Evolutionary conservation across 2,797 vertebrate species (phyloP).

Genomic region (Scolopax rusticola): DNA sequence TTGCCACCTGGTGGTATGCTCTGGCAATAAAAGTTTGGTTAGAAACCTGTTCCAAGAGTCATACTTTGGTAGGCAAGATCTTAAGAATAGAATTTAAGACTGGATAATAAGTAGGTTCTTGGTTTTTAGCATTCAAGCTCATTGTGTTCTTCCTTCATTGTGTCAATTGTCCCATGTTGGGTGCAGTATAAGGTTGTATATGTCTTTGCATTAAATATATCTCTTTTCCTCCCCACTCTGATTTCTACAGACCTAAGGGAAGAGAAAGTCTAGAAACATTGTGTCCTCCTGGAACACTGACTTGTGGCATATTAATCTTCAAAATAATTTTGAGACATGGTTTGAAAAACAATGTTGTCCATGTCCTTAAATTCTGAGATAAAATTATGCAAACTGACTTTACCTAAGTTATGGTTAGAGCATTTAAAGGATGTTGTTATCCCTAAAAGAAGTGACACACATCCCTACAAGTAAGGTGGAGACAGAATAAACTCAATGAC

Average conservation of each 20-base stretch:
- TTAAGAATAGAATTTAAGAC: not conserved
- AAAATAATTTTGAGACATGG: not conserved
- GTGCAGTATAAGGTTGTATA: not conserved
- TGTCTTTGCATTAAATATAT: not conserved
- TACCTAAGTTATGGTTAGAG: not conserved
- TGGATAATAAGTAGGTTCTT: not conserved
- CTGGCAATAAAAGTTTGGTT: slow-evolving; percentile 7
- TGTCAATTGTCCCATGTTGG: not conserved
- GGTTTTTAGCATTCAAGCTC: not conserved
- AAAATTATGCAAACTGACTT: not conserved
- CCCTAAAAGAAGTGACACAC: not conserved
- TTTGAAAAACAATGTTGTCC: not conserved
- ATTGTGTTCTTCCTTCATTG: rapidly evolving
- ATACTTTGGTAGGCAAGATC: not conserved
- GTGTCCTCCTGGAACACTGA: not conserved
- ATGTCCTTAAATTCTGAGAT: not conserved
- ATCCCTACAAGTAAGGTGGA: not conserved
- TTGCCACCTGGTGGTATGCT: slow-evolving; percentile 69
- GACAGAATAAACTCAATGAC: not conserved
- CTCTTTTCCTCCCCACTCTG: not conserved
- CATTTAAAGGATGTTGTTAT: not conserved
- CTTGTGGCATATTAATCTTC: not conserved
- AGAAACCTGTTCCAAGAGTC: not conserved
- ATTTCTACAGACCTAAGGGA: not conserved
- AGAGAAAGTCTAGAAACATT: not conserved